Conservation (phyloP, 2,888 invertebrate genomes). For the Silvanus unidentatus region DNA sequence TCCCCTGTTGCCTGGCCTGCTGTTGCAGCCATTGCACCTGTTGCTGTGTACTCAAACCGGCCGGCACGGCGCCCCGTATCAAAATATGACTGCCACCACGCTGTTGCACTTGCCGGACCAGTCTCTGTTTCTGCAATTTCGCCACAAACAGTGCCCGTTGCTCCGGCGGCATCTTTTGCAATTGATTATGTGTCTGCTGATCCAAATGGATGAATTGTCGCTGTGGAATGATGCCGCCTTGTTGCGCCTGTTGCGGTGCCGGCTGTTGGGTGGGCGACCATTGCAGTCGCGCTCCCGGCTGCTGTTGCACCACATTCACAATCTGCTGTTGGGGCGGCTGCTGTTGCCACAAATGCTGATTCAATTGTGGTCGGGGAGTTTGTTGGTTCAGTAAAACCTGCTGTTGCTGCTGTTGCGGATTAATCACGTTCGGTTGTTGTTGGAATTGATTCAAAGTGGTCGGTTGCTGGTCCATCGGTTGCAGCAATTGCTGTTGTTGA, state of each 20-base stretch:
- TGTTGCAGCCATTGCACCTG: conserved; percentile 47
- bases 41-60: conserved; percentile 43
- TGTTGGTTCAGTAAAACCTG: conserved; percentile 40
- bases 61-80: conserved; percentile 41
- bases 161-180: conserved; percentile 74
- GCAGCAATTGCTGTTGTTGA: conserved; percentile 6
- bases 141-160: conserved; percentile 75
- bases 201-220: conserved; percentile 75
- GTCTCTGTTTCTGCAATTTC: conserved; percentile 61
- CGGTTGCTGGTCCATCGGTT: conserved; percentile 10
- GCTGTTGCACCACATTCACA: conserved; percentile 48
- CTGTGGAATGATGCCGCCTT: conserved; percentile 42
- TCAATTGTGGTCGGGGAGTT: conserved; percentile 34
- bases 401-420: conserved; percentile 12
- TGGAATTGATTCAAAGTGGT: conserved; percentile 2
- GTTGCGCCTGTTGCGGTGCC: conserved; percentile 25
- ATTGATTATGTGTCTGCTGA: conserved; percentile 75
- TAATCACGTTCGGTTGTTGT: conserved; percentile 39
- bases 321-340: conserved; percentile 44
- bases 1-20: conserved; percentile 44
- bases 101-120: conserved; percentile 52
- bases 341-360: conserved; percentile 32
- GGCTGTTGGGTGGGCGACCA: conserved; percentile 36
- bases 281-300: conserved; percentile 27
- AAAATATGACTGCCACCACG: conserved; percentile 44